Conservation (phyloP, 2,113 vertebrate genomes). For the Rousettus leschenaultii region DNA sequence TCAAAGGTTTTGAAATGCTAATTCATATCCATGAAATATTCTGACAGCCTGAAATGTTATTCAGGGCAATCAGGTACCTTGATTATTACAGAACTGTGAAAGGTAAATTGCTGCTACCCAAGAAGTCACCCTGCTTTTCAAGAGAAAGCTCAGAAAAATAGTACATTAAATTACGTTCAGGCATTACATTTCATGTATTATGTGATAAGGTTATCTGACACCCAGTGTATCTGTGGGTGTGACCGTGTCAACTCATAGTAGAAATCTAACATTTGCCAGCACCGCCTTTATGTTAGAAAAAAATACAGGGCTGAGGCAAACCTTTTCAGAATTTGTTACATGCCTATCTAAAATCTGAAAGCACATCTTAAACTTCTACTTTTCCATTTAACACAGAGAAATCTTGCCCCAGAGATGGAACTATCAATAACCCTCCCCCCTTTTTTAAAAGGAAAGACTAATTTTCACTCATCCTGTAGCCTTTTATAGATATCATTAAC, state of each 20-base stretch:
- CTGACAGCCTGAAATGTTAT: conserved; percentile 69
- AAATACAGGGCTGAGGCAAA: not conserved
- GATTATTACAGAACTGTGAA: conserved; percentile 66
- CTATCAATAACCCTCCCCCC: not conserved
- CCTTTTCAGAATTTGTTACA: conserved; percentile 9
- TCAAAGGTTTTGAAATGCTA: conserved; percentile 77
- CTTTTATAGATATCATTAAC: not conserved
- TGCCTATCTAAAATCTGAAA: conserved; percentile 42
- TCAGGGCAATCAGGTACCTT: conserved; percentile 71
- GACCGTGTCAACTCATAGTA: conserved; percentile 40
- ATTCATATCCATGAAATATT: conserved; percentile 64
- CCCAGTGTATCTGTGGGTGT: conserved; percentile 35
- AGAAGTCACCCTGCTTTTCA: conserved; percentile 68
- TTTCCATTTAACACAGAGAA: conserved; percentile 25
- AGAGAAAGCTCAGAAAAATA: conserved; percentile 65
- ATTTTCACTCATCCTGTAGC: not conserved
- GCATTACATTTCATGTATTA: conserved; percentile 23
- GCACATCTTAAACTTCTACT: not conserved
- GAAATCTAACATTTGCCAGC: conserved; percentile 16
- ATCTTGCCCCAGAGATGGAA: not conserved
- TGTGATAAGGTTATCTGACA: conserved; percentile 54
- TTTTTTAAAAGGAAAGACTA: not conserved
- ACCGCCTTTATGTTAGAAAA: not conserved
- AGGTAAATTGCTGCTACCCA: conserved; percentile 72
- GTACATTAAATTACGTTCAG: conserved; percentile 55